Base-by-base conservation (phyloP, 2,888 invertebrate species). In the Ectemnius continuus region DNA sequence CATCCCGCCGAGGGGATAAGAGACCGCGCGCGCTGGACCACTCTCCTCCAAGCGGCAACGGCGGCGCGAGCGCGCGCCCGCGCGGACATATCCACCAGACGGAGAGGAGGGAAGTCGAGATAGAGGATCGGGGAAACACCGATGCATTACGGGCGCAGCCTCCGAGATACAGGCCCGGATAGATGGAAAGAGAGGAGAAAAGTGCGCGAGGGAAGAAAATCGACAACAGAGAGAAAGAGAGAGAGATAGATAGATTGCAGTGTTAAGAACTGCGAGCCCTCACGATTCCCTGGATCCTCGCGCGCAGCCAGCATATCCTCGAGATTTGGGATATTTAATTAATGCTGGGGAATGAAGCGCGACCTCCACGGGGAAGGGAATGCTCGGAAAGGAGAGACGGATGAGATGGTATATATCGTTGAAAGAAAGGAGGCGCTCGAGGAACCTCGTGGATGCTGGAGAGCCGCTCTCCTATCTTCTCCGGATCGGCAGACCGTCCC, bases 401-500 rank as follows among this genome's bases (percentile, higher is more conserved):
- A 52, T 14, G 16, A 8, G 48, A 16, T 16, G 52, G 52, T 14
- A 36, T 36, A 36, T 36, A 36, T 36, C 36, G 36, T 11, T 36
- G 59, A 36, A 28, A 45, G 67, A 20, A 76, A 63, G 61, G 76
- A 74, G 56, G 48, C 56, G 11, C 36, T 36, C 36, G 36, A 36
- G 36, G 36, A 36, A 36, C 36, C 36, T 36, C 8, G 61, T 77
- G 70, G 75, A 71, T 71, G 70, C 59, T 36, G 36, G 36, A 36
- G 36, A 74, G 77, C 73, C 67, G 64, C 48, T 77, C 52, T 16
- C 79, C 67, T 88, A 89, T 89, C 88, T 67, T 77, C 80, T 70
- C 79, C 80, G 80, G 79, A 88, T 88, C 88, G 81, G 78, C 81
- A 81, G 79, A 78, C 84, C 78, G 80, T 67, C 67, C 67, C 67